Conservation (phyloP, 1,140 invertebrate species). For the Yoshiicerus persimilis region DNA sequence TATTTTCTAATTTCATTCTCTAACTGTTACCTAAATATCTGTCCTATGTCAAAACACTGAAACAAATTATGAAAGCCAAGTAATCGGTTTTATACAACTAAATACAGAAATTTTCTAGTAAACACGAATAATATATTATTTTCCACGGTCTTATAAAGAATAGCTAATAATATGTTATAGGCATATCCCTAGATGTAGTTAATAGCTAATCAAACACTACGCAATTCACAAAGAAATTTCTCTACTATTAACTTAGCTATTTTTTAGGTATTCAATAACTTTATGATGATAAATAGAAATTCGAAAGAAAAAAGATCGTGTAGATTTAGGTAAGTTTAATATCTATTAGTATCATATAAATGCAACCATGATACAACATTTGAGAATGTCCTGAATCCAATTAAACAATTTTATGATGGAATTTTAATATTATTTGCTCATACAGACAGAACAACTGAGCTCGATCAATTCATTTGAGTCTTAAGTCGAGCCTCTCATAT, state of each 20-base stretch:
- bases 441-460: not conserved
- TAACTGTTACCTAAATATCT: not conserved
- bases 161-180: not conserved
- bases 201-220: not conserved
- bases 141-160: not conserved
- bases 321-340: not conserved
- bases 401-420: not conserved
- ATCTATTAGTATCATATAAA: slow-evolving; percentile 21
- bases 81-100: not conserved
- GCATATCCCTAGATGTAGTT: not conserved
- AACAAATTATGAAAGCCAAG: not conserved
- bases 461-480: not conserved
- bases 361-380: slow-evolving; percentile 17
- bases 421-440: slow-evolving; percentile 6
- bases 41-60: not conserved
- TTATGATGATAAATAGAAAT: not conserved
- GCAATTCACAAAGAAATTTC: not conserved
- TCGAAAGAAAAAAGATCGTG: not conserved
- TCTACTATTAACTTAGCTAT: not conserved
- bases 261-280: not conserved
- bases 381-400: slow-evolving; percentile 9
- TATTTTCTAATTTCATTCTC: not conserved
- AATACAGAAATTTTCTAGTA: not conserved
- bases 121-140: not conserved
- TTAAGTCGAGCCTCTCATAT: not conserved